These are phyloP conservation scores for Alviniconcha strummeri DNA, from an alignment of 2,888 invertebrate genomes.

Conservation along the genomic window DNA sequence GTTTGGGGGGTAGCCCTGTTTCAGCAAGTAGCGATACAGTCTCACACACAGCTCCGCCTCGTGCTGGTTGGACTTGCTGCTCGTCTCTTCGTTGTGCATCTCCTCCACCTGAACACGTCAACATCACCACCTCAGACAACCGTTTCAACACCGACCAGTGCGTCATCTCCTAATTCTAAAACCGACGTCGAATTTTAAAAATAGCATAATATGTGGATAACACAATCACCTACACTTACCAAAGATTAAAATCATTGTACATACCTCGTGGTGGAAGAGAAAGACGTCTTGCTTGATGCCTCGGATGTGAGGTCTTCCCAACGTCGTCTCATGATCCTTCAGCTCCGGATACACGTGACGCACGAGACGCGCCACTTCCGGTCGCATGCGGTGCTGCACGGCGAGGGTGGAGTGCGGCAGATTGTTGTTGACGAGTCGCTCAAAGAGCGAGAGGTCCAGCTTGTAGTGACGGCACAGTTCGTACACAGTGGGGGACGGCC, in stretches of 20 bases:
- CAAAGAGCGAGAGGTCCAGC: too few relatives aligned
- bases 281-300: constrained; percentile 63
- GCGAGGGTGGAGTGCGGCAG: constrained; percentile 78
- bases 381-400: constrained; percentile 77
- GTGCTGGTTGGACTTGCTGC: constrained; percentile 61
- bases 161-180: too few relatives aligned
- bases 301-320: constrained; percentile 50
- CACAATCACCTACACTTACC: too few relatives aligned
- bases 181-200: too few relatives aligned
- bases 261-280: constrained; percentile 62
- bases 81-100: constrained; percentile 44
- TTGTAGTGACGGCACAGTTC: too few relatives aligned
- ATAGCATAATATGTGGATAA: too few relatives aligned
- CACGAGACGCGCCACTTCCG: constrained; percentile 65
- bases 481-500: too few relatives aligned
- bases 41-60: constrained; percentile 63
- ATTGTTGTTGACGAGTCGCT: too few relatives aligned
- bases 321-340: constrained; percentile 58
- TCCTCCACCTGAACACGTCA: constrained; percentile 20
- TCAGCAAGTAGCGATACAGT: constrained; percentile 62
- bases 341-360: constrained; percentile 65
- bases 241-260: too few relatives aligned
- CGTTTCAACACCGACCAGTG: too few relatives aligned
- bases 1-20: constrained; percentile 61
- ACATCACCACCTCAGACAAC: too few relatives aligned